Percentiles rank a stretch among this genome's conserved stretches.
Evolutionary conservation across 2,113 vertebrate genomes (phyloP).

Genomic region (Trachemys scripta): DNA sequence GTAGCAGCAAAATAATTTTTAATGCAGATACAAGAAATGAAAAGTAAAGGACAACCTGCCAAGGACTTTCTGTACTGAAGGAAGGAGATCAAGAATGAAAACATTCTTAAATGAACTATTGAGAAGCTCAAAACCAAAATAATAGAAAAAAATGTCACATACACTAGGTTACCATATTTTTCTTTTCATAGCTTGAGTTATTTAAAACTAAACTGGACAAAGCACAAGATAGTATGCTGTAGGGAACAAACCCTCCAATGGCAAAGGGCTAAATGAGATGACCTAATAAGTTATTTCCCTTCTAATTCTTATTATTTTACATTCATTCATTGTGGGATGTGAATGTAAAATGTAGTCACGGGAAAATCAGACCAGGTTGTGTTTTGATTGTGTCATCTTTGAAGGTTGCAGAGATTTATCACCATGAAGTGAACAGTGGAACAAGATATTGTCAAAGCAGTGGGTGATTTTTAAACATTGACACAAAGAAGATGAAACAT

Average conservation of each 20-base stretch:
- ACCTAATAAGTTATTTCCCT: not conserved
- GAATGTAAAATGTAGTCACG: not conserved
- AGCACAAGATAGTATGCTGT: not conserved
- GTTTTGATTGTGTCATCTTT: not conserved
- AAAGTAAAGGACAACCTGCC: not conserved
- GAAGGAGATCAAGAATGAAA: not conserved
- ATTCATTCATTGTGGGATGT: not conserved
- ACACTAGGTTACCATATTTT: not conserved
- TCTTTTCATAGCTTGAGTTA: not conserved
- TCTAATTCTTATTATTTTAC: not conserved
- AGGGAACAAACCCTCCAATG: not conserved
- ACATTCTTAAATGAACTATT: not conserved
- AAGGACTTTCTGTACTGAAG: not conserved
- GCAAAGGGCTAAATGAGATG: not conserved
- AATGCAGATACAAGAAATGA: not conserved
- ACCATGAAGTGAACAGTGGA: not conserved
- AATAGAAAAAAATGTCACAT: not conserved
- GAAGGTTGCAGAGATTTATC: slow-evolving; percentile 14
- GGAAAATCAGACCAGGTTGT: not conserved
- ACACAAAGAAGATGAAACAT: slow-evolving; percentile 15
- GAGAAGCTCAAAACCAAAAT: not conserved
- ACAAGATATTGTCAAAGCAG: not conserved
- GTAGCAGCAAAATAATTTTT: not conserved
- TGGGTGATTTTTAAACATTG: slow-evolving; percentile 10
- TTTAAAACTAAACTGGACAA: not conserved